Conservation (phyloP, 1,140 invertebrate species). For the Coenobita brevimanus region DNA sequence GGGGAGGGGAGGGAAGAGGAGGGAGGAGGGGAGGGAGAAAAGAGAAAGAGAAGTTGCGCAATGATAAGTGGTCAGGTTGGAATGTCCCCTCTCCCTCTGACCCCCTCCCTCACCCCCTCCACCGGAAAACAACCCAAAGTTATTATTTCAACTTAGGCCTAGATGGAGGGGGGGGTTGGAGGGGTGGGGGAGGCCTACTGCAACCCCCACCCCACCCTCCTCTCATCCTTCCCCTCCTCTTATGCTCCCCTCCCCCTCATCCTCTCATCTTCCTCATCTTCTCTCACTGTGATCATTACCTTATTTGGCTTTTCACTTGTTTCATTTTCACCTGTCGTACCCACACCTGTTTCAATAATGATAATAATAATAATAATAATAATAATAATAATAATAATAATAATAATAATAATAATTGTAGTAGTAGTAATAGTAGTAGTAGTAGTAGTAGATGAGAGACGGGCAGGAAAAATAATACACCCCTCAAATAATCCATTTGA, state of each 20-base stretch:
- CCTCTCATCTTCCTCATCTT: too few species aligned
- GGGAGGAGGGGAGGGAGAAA: neutral
- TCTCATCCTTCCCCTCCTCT: neutral
- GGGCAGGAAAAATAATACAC: too few species aligned
- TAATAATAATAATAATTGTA: neutral
- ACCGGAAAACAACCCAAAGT: conserved; percentile 39
- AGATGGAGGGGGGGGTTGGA: too few species aligned
- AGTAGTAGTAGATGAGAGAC: too few species aligned
- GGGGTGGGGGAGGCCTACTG: conserved; percentile 4
- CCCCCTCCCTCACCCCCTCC: neutral
- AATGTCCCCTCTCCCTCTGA: conserved; percentile 8
- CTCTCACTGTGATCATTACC: too few species aligned
- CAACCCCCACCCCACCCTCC: neutral
- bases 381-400: conserved; percentile 14
- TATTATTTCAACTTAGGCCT: conserved; percentile 28
- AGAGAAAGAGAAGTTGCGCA: conserved; percentile 9
- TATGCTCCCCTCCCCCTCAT: neutral
- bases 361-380: conserved; percentile 20
- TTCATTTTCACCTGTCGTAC: neutral
- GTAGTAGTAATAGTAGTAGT: neutral
- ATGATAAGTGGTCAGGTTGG: conserved; percentile 29
- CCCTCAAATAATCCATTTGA: too few species aligned
- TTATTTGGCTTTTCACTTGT: neutral
- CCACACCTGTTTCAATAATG: neutral
- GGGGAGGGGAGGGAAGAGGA: neutral